Base-by-base conservation (phyloP, 2,113 vertebrate species). In the Hyperopisus bebe region DNA sequence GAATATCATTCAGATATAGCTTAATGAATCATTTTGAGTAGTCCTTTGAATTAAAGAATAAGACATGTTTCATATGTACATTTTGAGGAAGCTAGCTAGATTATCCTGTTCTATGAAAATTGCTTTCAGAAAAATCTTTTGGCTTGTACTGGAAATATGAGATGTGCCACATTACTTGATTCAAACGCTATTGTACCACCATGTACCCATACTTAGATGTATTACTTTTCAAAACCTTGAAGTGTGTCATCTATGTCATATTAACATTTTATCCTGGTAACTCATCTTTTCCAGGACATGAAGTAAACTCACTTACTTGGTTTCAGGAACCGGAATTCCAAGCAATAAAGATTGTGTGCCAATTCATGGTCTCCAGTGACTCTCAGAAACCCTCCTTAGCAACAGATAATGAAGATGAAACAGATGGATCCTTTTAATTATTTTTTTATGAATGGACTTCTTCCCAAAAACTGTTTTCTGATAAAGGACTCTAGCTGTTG, bases 251-350 rank as follows among this genome's bases (percentile, higher is more conserved):
- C 15, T 87, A 11, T 35, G 48, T 86, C 6, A 2, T 21, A 35
- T 55, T 87, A 53, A 87, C 5, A 4, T 86, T 50, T 9, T 6
- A 19, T 87, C 24, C 17, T 55, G 48, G 85, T 35, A 50, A 19
- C 50, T 42, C n/a, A 39, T 87, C n/a, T 87, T 87, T 31, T 87
- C 13, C 85, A 87, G 85, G 48, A 35, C 35, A 53, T 87, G 48
- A 39, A 53, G 47, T 86, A n/a, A 19, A 10, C 39, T 27, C n/a
- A 15, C 44, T 86, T 24, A 24, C 9, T 86, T 53, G 17, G n/a
- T 51, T 86, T 53, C 27, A 53, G 85, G 27, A 53, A 19, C 42
- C 24, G 15, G 15, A 53, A 87, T 86, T 51, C 48, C 21, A n/a
- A 86, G 84, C 46, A 51, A 10, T 31, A 17, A 87, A 87, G 27